Percentiles rank a stretch among this genome's conserved stretches.
Conservation (phyloP, 2,888 invertebrate genomes). For the Crepidodera aurea region DNA sequence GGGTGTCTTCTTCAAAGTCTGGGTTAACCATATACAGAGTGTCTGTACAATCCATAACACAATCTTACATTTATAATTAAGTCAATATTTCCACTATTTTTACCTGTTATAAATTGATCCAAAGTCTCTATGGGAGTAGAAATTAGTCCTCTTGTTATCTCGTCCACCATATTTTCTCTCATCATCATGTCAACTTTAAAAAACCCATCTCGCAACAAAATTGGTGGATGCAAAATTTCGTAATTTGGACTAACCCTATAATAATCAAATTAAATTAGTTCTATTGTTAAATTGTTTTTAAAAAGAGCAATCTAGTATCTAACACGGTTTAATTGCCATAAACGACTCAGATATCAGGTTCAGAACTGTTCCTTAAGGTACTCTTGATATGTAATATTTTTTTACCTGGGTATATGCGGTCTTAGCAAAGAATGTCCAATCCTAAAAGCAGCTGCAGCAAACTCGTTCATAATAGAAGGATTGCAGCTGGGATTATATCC, state of each 20-base stretch:
- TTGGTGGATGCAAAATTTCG: slow-evolving; percentile 84
- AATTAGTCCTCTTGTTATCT: slow-evolving; percentile 83
- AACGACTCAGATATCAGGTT: too few relatives aligned
- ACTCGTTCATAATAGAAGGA: slow-evolving; percentile 88
- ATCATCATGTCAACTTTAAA: slow-evolving; percentile 88
- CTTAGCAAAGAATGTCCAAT: slow-evolving; percentile 89
- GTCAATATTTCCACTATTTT: too few relatives aligned
- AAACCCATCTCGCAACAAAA: slow-evolving; percentile 87
- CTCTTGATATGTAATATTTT: background rate
- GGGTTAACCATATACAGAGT: too few relatives aligned
- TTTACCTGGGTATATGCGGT: slow-evolving; percentile 76
- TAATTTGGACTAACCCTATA: slow-evolving; percentile 76
- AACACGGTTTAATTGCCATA: too few relatives aligned
- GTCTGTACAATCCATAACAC: too few relatives aligned
- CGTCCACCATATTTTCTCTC: slow-evolving; percentile 78
- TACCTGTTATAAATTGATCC: slow-evolving; percentile 90
- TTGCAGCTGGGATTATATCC: slow-evolving; percentile 90
- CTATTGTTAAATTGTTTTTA: too few relatives aligned
- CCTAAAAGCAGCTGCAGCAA: slow-evolving; percentile 89
- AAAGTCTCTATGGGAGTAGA: slow-evolving; percentile 92
- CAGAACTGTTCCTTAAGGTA: too few relatives aligned
- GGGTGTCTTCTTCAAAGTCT: too few relatives aligned
- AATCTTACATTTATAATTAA: too few relatives aligned
- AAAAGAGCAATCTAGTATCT: too few relatives aligned
- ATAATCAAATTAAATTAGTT: background rate